phyloP scores from a whole-genome alignment of 2,888 invertebrate species.

The Oasisia sp. region DNA sequence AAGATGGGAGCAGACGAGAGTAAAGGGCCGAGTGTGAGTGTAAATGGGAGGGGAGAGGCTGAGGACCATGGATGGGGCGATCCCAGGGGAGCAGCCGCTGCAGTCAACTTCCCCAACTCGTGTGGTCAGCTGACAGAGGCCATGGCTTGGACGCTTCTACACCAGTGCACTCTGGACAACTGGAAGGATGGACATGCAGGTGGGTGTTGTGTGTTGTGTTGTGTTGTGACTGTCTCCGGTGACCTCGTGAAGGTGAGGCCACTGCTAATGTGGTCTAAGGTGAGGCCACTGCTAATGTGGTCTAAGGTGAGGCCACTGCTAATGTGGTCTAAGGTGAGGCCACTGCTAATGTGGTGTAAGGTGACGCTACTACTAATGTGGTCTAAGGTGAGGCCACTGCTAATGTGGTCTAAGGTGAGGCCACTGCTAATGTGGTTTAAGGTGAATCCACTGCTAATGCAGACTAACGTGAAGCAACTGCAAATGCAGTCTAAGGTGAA shows the following conservation, averaged over 20 bases:
- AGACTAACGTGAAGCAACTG: too few species aligned
- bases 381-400: too few species aligned
- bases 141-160: constrained; percentile 61
- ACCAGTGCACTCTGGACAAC: constrained; percentile 62
- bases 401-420: too few species aligned
- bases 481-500: too few species aligned
- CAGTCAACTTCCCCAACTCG: constrained; percentile 51
- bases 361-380: too few species aligned
- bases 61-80: constrained; percentile 27
- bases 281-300: too few species aligned
- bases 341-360: too few species aligned
- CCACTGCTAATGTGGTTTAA: too few species aligned
- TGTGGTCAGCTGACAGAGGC: constrained; percentile 57
- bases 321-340: too few species aligned
- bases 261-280: not conserved
- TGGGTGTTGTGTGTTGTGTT: constrained; percentile 29
- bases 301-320: too few species aligned
- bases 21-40: constrained; percentile 42
- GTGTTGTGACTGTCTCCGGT: not conserved
- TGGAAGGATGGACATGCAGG: constrained; percentile 64
- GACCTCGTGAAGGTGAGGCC: not conserved
- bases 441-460: too few species aligned
- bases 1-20: constrained; percentile 63
- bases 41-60: constrained; percentile 18
- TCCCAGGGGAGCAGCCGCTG: constrained; percentile 33